Base-by-base conservation (phyloP, 2,888 invertebrate genomes). In the Dynastes tityus region DNA sequence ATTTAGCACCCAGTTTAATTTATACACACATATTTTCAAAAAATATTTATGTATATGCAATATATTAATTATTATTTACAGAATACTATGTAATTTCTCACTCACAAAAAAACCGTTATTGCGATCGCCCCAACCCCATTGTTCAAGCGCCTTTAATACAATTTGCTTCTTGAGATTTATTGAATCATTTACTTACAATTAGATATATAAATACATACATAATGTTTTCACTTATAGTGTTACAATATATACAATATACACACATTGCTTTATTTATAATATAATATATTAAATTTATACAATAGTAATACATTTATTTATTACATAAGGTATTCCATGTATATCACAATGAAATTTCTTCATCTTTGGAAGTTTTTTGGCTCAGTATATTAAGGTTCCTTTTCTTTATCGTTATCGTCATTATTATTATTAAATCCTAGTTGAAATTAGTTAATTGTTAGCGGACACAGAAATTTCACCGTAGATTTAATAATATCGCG, bases 281-380 rank as follows among this genome's bases (percentile, higher is more conserved):
- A 61, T 65, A 65, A 65, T 65, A 67, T 53, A 67, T 29, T 73
- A 63, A 65, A 75, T 76, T 76, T 80, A 68, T 70, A 77, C 78
- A 80, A 61, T 76, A 78, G 55, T 73, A 61, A 77, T 78, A 78
- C 79, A 80, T 68, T 78, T 75, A 75, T 74, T 77, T 77, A 80
- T 64, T 79, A 80, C 63, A 76, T 80, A 75, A 77, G 76, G 55
- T 79, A 73, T 73, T 70, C 45, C 55, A 64, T 80, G 71, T 80
- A 80, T 78, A 82, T 82, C 82, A 82, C 82, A 82, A 80, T 77
- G 80, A 82, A 81, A 73, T 73, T 73, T 73, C 58, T 58, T 55
- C 73, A 53, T 81, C 80, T 80, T 78, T 81, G 82, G 82, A 82
- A 82, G 81, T 82, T 75, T 78, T 67, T 78, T 78, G 78, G 78